Conservation (phyloP, 1,140 invertebrate genomes). For the Saccostrea cuccullata region DNA sequence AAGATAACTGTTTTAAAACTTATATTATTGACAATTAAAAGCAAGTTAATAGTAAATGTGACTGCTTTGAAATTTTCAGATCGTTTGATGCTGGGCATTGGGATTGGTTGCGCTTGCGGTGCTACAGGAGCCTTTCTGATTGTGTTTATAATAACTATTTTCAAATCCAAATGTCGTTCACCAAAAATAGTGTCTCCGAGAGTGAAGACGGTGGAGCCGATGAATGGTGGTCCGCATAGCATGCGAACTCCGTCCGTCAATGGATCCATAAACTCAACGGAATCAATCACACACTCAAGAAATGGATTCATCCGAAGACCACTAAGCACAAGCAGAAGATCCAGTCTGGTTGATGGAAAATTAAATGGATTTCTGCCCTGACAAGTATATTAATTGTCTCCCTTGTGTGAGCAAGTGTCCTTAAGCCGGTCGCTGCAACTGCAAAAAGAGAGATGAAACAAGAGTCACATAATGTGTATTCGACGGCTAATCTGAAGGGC, state of each 20-base stretch:
- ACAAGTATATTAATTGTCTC: not conserved
- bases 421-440: not conserved
- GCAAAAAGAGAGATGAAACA: not conserved
- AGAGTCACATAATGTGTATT: not conserved
- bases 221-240: conserved; percentile 20
- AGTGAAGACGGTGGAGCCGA: conserved; percentile 15
- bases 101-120: conserved; percentile 40
- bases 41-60: no score
- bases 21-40: no score
- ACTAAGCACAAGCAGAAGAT: not conserved
- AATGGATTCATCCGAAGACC: conserved; percentile 28
- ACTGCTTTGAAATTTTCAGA: not conserved
- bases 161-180: conserved; percentile 35
- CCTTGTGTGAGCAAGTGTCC: not conserved
- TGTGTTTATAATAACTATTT: conserved; percentile 34
- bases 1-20: no score
- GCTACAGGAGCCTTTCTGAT: conserved; percentile 32
- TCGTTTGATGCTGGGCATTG: conserved; percentile 37
- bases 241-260: conserved; percentile 16
- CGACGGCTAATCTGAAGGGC: not conserved
- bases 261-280: not conserved
- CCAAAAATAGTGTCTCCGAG: conserved; percentile 35
- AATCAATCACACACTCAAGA: conserved; percentile 2
- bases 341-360: conserved; percentile 13
- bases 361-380: conserved; percentile 3